Percentiles rank a stretch among this genome's conserved stretches.
Conservation (phyloP, 2,888 invertebrate genomes). For the Lampropteryx suffumata region DNA sequence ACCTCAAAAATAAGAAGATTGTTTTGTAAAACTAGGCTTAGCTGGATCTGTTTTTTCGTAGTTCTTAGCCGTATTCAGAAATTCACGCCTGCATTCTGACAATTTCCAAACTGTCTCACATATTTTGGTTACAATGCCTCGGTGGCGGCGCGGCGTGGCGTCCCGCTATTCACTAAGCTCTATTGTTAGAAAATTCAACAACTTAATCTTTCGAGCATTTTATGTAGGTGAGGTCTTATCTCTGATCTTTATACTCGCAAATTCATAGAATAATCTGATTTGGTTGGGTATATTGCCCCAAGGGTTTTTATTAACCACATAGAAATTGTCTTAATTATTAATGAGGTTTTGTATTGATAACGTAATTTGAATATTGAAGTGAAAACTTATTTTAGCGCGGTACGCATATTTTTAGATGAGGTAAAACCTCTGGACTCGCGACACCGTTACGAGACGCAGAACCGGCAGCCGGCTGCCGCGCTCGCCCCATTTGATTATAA, state of each 20-base stretch:
- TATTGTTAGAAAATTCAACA: conserved; percentile 46
- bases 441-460: too few species aligned
- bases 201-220: conserved; percentile 43
- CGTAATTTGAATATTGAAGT: too few species aligned
- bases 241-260: conserved; percentile 28
- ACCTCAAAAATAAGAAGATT: not conserved
- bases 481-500: too few species aligned
- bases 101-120: conserved; percentile 47
- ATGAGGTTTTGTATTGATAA: too few species aligned
- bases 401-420: too few species aligned
- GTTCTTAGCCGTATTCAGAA: conserved; percentile 33
- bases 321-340: too few species aligned
- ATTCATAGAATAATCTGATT: conserved; percentile 32
- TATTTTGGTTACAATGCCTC: conserved; percentile 38
- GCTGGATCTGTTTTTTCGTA: too few species aligned
- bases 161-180: conserved; percentile 33
- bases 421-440: too few species aligned
- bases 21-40: too few species aligned
- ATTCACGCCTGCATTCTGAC: conserved; percentile 42
- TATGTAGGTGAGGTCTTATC: conserved; percentile 38
- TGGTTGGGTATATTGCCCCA: not conserved
- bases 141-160: conserved; percentile 22
- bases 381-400: too few species aligned
- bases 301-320: too few species aligned
- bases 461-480: too few species aligned